A percentile compares a stretch with the other conserved stretches of the same genome.
Evolutionary conservation across 2,797 vertebrate species (phyloP).

Genomic region (Chaunax sp.): DNA sequence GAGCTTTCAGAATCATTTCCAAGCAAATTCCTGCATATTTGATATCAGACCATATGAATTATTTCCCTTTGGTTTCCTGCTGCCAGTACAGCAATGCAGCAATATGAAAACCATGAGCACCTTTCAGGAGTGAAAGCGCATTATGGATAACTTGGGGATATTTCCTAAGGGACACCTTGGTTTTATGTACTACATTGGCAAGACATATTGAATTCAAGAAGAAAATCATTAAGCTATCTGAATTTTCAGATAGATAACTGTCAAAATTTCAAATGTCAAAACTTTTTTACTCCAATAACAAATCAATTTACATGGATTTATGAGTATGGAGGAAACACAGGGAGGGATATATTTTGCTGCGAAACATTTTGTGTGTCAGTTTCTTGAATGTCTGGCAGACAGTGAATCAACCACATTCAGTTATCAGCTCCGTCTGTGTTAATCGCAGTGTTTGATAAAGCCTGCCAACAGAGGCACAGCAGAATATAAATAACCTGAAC

Average conservation of each 20-base stretch:
- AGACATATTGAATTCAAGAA: constrained; percentile 17
- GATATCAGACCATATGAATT: constrained; percentile 36
- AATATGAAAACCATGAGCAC: constrained; percentile 30
- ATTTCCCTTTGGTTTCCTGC: constrained; percentile 29
- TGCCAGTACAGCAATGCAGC: constrained; percentile 29
- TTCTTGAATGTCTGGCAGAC: constrained; percentile 39
- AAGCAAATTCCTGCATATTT: constrained; percentile 41
- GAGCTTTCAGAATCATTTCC: constrained; percentile 53
- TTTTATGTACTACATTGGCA: constrained; percentile 23
- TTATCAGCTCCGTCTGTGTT: constrained; percentile 58
- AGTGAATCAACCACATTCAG: constrained; percentile 51
- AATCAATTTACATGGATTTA: constrained; percentile 49
- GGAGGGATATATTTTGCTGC: constrained; percentile 29
- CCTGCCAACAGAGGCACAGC: constrained; percentile 41
- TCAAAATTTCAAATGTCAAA: no score
- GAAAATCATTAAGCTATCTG: constrained; percentile 20
- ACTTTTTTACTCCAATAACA: constrained; percentile 23
- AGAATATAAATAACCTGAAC: constrained; percentile 63
- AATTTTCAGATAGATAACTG: constrained; percentile 25
- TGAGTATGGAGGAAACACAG: constrained; percentile 29
- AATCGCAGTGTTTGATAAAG: constrained; percentile 61
- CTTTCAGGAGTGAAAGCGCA: constrained; percentile 22
- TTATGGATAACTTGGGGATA: constrained; percentile 28
- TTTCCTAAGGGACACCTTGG: constrained; percentile 25
- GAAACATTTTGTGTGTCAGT: constrained; percentile 39